Evolutionary conservation across 2,888 invertebrate genomes (phyloP).

Genomic region (Esperia sulphurella): DNA sequence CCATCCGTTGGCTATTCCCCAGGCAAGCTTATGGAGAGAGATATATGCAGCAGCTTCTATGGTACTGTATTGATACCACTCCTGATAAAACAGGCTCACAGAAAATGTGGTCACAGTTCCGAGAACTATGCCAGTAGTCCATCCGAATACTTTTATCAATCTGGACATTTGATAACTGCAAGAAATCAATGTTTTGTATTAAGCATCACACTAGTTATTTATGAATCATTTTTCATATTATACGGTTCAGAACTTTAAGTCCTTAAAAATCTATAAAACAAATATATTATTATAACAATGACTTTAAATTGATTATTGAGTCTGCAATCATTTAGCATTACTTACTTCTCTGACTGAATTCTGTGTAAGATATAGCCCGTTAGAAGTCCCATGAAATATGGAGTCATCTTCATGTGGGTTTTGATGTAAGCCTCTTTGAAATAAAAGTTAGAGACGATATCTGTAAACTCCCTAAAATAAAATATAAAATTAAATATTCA

Average conservation of each 20-base stretch:
- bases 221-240: too few species aligned
- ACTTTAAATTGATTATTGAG: too few species aligned
- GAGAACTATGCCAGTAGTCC: conserved; percentile 56
- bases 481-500: background rate
- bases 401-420: conserved; percentile 86
- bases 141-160: conserved; percentile 48
- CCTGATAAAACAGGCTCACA: conserved; percentile 81
- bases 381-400: conserved; percentile 83
- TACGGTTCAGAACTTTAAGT: too few species aligned
- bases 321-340: background rate
- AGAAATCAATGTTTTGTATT: background rate
- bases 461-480: conserved; percentile 81
- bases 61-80: conserved; percentile 76
- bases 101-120: conserved; percentile 81
- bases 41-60: conserved; percentile 83
- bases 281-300: too few species aligned
- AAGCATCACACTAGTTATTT: too few species aligned
- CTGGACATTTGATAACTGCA: conserved; percentile 54
- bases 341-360: conserved; percentile 81
- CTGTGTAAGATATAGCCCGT: conserved; percentile 83
- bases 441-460: conserved; percentile 81
- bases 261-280: too few species aligned
- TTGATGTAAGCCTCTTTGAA: conserved; percentile 84
- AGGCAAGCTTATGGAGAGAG: conserved; percentile 82
- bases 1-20: conserved; percentile 85